Base-by-base conservation (phyloP, 2,113 vertebrate genomes). In the Oostethus manadensis region DNA sequence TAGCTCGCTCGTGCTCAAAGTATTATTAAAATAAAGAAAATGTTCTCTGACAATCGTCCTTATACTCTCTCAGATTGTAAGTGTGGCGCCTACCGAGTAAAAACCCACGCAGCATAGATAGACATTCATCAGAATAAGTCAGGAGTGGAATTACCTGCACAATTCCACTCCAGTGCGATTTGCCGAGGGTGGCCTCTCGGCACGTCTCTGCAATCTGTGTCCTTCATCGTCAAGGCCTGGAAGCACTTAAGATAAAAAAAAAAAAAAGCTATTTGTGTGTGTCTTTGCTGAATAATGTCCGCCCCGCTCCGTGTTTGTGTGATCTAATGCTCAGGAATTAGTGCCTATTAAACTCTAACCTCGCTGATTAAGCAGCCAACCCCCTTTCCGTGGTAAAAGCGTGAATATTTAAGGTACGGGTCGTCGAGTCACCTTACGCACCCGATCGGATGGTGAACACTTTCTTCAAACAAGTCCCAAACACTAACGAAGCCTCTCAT, bases 281-380 rank as follows among this genome's bases (percentile, higher is more conserved):
- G 14, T 63, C 58, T 51, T 47, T 49, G 43, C 11, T 53, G 23
- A 26, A 17, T 67, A 64, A 71, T 56, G 60, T 47, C 63, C 51
- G 61, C 17, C 33, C 64, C 63, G 62, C 64, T 58, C 18, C 70
- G 68, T 68, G 67, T 77, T 65, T 72, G 71, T 71, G 69, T 82
- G 76, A 80, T 82, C 71, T 50, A 68, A 54, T 79, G 69, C 79
- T 79, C 71, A 60, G 71, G 60, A 79, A 84, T 71, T 84, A 79
- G 73, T 56, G 78, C 71, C 81, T 61, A 82, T 84, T 82, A 77
- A 84, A 81, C 80, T 77, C 58, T 81, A 79, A 86, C 78, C 75
- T 76, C 43, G 68, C 71, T 78, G 81, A 86, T 84, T 76, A 60
- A 56, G 70, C 49, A 59, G 70, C 43, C 44, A 40, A 48, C 69